A percentile compares a stretch with the other conserved stretches of the same genome.
These are phyloP conservation scores for Erebia ligea DNA, from an alignment of 2,888 invertebrate genomes.

Conservation along the genomic window DNA sequence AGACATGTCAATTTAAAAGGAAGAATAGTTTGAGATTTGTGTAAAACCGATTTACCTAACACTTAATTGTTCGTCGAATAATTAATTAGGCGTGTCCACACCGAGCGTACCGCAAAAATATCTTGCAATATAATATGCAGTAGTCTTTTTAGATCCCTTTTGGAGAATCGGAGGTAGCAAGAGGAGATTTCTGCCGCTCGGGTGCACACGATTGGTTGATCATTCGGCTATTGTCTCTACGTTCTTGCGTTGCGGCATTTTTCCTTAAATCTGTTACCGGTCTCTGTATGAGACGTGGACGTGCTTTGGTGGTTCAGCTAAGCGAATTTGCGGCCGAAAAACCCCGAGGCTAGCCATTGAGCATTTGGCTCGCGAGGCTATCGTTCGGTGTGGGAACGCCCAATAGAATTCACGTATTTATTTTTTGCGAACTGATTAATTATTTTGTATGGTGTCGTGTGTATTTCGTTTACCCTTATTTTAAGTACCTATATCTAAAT, in stretches of 20 bases:
- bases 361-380: not conserved
- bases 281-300: not conserved
- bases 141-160: no score
- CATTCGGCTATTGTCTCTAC: no score
- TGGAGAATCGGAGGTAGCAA: no score
- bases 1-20: not conserved
- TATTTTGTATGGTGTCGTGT: not conserved
- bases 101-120: not conserved
- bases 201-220: no score
- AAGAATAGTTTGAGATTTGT: not conserved
- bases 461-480: constrained; percentile 6
- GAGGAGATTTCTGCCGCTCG: no score
- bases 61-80: not conserved
- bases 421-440: not conserved
- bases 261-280: no score
- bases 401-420: not conserved
- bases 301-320: not conserved
- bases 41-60: not conserved
- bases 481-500: not conserved
- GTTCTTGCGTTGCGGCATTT: no score
- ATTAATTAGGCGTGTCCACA: not conserved
- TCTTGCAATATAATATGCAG: no score
- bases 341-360: not conserved
- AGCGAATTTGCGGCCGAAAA: not conserved
- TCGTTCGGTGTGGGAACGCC: not conserved